Percentiles rank a stretch among this genome's conserved stretches.
phyloP scores from a whole-genome alignment of 2,113 vertebrate genomes.

The Abramis brama region DNA sequence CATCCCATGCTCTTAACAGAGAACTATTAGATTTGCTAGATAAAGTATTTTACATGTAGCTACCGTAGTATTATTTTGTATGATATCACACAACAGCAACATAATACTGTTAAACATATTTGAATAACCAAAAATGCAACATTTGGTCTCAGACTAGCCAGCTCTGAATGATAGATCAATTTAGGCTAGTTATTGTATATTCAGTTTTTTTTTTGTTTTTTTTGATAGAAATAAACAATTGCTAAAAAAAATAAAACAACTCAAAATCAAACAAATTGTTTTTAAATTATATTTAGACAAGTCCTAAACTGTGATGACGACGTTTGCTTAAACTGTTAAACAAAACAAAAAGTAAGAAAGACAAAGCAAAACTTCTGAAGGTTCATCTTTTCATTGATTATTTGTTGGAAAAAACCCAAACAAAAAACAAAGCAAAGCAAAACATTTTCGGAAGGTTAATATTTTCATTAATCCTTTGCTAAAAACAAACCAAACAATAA shows the following conservation, averaged over 20 bases:
- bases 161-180: not conserved
- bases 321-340: not conserved
- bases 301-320: not conserved
- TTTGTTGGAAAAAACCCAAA: too few relatives aligned
- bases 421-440: not conserved
- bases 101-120: not conserved
- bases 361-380: not conserved
- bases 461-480: not conserved
- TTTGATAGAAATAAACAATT: not conserved
- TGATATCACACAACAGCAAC: not conserved
- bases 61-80: not conserved
- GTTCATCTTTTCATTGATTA: too few relatives aligned
- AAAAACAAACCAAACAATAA: too few relatives aligned
- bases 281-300: not conserved
- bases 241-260: not conserved
- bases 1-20: not conserved
- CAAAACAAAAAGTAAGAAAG: not conserved
- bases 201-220: not conserved
- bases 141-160: not conserved
- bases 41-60: not conserved
- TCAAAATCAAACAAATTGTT: not conserved
- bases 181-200: not conserved
- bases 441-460: too few relatives aligned
- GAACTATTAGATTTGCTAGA: not conserved
- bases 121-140: not conserved